phyloP scores from a whole-genome alignment of 1,140 invertebrate genomes.

The Diorhabda elongata region DNA sequence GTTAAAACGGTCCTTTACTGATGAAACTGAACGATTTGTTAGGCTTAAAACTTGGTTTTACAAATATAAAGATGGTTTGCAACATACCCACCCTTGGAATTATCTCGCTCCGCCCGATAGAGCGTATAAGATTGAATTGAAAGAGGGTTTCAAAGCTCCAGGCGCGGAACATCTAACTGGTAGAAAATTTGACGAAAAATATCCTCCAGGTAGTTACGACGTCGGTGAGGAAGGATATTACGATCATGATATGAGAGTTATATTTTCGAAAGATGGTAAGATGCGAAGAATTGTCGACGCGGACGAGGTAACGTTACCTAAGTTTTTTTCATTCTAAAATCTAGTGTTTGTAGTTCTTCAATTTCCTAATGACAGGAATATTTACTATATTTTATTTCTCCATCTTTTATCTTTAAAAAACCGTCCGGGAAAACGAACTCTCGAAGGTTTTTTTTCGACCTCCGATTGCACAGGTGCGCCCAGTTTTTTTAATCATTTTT shows the following conservation, averaged over 20 bases:
- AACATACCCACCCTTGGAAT: slow-evolving; percentile 5
- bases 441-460: background rate
- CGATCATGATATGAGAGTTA: slow-evolving; percentile 14
- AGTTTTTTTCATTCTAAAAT: background rate
- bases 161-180: slow-evolving; percentile 22
- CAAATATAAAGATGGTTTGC: slow-evolving; percentile 16
- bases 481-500: too few species aligned
- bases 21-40: background rate
- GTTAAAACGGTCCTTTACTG: too few species aligned
- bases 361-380: background rate
- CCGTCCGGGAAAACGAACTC: background rate
- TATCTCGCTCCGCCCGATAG: slow-evolving; percentile 20
- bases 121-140: slow-evolving; percentile 18
- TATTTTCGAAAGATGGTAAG: slow-evolving; percentile 16
- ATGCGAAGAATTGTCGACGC: background rate
- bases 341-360: background rate
- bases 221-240: slow-evolving; percentile 29
- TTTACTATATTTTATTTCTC: background rate
- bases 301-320: slow-evolving; percentile 7
- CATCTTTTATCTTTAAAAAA: too few species aligned
- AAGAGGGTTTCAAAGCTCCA: slow-evolving; percentile 13
- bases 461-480: background rate
- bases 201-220: slow-evolving; percentile 25
- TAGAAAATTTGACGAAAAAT: slow-evolving; percentile 18
- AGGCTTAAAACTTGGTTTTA: background rate